Evolutionary conservation across 2,888 invertebrate species (phyloP).

Genomic region (Capitulum mitella): DNA sequence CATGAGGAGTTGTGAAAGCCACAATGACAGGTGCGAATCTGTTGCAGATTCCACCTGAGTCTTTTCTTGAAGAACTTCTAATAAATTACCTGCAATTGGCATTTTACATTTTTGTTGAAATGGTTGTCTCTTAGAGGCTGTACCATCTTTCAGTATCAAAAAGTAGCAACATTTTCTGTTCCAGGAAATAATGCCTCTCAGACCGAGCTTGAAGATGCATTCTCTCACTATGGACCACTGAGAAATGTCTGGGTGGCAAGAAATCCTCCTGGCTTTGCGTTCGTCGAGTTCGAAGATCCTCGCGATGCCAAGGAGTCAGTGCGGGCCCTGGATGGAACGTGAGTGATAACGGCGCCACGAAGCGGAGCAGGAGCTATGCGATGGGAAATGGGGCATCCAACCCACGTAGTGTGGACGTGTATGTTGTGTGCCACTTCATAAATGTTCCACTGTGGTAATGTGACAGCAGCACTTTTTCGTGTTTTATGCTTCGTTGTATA

Average conservation of each 20-base stretch:
- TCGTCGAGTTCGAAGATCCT: conserved; percentile 3
- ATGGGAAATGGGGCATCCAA: too few species aligned
- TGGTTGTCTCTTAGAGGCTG: not conserved
- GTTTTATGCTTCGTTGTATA: conserved; percentile 23
- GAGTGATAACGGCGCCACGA: too few species aligned
- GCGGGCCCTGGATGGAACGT: not conserved
- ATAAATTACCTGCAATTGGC: not conserved
- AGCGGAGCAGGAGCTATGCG: too few species aligned
- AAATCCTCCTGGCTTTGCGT: not conserved
- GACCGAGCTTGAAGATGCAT: not conserved
- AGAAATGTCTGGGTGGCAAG: conserved; percentile 8
- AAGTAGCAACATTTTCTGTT: not conserved
- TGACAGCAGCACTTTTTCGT: too few species aligned
- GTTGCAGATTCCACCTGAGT: not conserved
- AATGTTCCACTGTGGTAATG: too few species aligned
- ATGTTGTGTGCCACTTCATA: too few species aligned
- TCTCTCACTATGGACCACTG: not conserved
- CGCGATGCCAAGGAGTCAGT: not conserved
- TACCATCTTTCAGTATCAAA: not conserved
- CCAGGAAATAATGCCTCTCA: not conserved
- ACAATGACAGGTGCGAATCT: too few species aligned
- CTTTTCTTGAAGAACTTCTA: not conserved
- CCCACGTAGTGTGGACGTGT: too few species aligned
- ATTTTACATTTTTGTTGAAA: not conserved
- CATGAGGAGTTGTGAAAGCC: not conserved